Percentiles rank a stretch among this genome's conserved stretches.
Conservation (phyloP, 2,888 invertebrate species). For the Alcis repandata region DNA sequence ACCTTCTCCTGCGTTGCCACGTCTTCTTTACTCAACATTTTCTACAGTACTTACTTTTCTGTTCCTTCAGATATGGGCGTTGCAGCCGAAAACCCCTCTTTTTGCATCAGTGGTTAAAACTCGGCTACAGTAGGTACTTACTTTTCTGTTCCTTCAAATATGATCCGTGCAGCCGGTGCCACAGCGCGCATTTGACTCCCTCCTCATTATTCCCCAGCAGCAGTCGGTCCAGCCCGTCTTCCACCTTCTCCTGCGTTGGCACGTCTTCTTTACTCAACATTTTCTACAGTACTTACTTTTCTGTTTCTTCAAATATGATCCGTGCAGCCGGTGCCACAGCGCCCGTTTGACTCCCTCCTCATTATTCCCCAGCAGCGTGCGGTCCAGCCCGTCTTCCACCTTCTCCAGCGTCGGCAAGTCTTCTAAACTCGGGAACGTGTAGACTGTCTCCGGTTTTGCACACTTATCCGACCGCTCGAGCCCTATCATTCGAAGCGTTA, state of each 20-base stretch:
- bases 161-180: slow-evolving; percentile 95
- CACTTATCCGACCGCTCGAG: slow-evolving; percentile 18
- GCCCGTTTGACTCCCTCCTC: slow-evolving; percentile 93
- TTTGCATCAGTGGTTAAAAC: no score
- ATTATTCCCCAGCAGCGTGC: slow-evolving; percentile 6
- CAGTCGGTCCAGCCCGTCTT: slow-evolving; percentile 12
- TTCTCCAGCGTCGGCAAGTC: slow-evolving; percentile 9
- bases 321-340: slow-evolving; percentile 96
- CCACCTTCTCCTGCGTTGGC: slow-evolving; percentile 13
- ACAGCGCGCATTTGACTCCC: slow-evolving; percentile 93
- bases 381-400: slow-evolving; percentile 19
- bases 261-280: slow-evolving; percentile 20
- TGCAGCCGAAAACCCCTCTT: no score
- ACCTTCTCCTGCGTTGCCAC: slow-evolving; percentile 10
- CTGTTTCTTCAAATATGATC: slow-evolving; percentile 93
- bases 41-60: slow-evolving; percentile 88
- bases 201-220: slow-evolving; percentile 75
- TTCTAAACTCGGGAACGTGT: slow-evolving; percentile 25
- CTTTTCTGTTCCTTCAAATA: slow-evolving; percentile 94
- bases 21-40: slow-evolving; percentile 24
- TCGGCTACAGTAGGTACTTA: no score
- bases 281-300: slow-evolving; percentile 87
- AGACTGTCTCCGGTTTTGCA: slow-evolving; percentile 5
- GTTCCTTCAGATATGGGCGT: slow-evolving; percentile 93
- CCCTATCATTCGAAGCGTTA: slow-evolving; percentile 31